phyloP scores from a whole-genome alignment of 2,797 vertebrate genomes.

The Luscinia luscinia region DNA sequence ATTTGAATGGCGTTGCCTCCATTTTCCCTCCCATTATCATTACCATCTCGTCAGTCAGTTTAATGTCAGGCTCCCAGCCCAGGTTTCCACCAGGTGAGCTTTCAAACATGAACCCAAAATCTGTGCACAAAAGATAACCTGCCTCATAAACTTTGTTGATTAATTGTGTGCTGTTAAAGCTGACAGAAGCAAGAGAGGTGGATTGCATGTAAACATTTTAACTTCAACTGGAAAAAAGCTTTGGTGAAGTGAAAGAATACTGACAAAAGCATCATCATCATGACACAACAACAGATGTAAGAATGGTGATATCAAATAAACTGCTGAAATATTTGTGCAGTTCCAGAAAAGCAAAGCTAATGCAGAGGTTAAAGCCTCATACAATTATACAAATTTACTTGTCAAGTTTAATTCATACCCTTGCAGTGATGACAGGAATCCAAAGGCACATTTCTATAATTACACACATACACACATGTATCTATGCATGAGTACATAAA shows the following conservation, averaged over 20 bases:
- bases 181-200: not conserved
- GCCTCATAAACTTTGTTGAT: not conserved
- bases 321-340: not conserved
- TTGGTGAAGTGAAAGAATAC: not conserved
- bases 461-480: not conserved
- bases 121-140: constrained; percentile 73
- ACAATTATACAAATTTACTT: not conserved
- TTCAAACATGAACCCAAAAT: constrained; percentile 99
- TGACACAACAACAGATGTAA: not conserved
- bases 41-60: constrained; percentile 98
- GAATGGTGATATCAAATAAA: not conserved
- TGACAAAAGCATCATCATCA: not conserved
- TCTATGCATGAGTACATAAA: not conserved
- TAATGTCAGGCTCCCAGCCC: constrained; percentile 98
- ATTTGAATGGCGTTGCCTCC: constrained; percentile 97
- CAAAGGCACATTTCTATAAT: not conserved
- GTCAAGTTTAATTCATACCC: not conserved
- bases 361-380: not conserved
- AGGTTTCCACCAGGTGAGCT: constrained; percentile 96
- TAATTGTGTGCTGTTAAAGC: not conserved
- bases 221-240: not conserved
- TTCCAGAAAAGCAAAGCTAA: constrained; percentile 11
- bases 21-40: constrained; percentile 99
- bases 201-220: not conserved
- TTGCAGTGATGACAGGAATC: not conserved